Evolutionary conservation across 2,113 vertebrate species (phyloP).

Genomic region (Cryptomyrus ogoouensis): DNA sequence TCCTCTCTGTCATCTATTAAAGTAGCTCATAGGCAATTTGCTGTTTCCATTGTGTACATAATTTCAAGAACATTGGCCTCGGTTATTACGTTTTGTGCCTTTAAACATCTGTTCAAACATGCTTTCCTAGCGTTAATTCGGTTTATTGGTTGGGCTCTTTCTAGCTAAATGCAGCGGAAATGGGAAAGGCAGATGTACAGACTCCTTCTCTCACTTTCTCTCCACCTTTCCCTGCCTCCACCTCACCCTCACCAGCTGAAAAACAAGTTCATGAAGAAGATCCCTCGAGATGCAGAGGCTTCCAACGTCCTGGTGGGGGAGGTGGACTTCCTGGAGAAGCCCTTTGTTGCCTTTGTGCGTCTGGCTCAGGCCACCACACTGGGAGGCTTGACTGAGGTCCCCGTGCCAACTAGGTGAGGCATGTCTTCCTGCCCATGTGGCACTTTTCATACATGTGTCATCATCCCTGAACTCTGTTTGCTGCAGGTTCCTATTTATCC

Average conservation of each 20-base stretch:
- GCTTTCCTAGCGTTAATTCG: neutral
- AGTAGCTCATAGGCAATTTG: slow-evolving; percentile 3
- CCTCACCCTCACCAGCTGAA: slow-evolving; percentile 64
- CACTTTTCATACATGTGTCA: neutral
- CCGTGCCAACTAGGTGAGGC: slow-evolving; percentile 85
- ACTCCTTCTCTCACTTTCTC: neutral
- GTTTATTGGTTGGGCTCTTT: neutral
- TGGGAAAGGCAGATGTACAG: neutral
- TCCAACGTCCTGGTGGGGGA: slow-evolving; percentile 94
- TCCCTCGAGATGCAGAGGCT: slow-evolving; percentile 91
- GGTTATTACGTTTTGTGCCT: neutral
- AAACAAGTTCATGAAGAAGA: slow-evolving; percentile 99
- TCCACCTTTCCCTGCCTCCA: neutral
- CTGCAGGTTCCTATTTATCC: slow-evolving; percentile 91
- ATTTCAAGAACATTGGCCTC: neutral
- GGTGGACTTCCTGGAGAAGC: slow-evolving; percentile 91
- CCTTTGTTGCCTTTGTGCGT: slow-evolving; percentile 89
- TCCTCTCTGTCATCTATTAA: neutral
- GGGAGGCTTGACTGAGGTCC: slow-evolving; percentile 90
- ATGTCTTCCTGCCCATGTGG: neutral
- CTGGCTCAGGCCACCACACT: slow-evolving; percentile 87
- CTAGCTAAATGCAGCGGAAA: neutral
- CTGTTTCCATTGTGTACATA: neutral
- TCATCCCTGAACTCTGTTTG: neutral
- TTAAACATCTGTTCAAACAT: neutral